A percentile compares a stretch with the other conserved stretches of the same genome.
These are phyloP conservation scores for Siniperca undulata DNA, from an alignment of 2,797 vertebrate species.

Conservation along the genomic window DNA sequence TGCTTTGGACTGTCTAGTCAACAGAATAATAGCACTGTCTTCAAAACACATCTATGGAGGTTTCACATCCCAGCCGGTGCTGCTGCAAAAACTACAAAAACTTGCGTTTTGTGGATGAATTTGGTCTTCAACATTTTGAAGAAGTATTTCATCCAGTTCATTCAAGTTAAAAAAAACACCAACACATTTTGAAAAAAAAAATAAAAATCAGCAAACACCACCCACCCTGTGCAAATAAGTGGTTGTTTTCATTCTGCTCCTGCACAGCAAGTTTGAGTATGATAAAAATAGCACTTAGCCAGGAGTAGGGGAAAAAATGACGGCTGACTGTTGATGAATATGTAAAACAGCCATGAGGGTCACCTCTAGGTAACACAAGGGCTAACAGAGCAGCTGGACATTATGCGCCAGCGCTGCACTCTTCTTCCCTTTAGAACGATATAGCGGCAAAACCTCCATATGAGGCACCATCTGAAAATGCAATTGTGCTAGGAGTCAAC, in stretches of 20 bases:
- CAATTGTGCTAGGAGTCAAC: conserved; percentile 81
- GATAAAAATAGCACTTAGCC: conserved; percentile 74
- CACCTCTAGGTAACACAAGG: conserved; percentile 80
- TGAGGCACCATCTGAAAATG: conserved; percentile 80
- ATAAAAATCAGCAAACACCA: conserved; percentile 21
- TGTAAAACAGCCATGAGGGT: conserved; percentile 77
- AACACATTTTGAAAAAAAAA: conserved; percentile 19
- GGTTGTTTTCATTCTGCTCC: conserved; percentile 50
- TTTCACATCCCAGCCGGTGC: not conserved
- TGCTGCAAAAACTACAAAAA: not conserved
- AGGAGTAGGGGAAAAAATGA: conserved; percentile 47
- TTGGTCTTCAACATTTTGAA: conserved; percentile 4
- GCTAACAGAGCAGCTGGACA: conserved; percentile 80
- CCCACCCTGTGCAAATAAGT: conserved; percentile 30
- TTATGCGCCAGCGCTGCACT: conserved; percentile 58
- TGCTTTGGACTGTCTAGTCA: conserved; percentile 18
- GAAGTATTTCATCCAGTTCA: not conserved
- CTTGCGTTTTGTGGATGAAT: not conserved
- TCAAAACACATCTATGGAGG: conserved; percentile 13
- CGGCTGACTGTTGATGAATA: conserved; percentile 77
- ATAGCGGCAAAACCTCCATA: conserved; percentile 76
- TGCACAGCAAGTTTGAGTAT: conserved; percentile 53
- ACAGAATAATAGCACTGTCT: not conserved
- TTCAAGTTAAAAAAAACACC: not conserved
- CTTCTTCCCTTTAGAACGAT: conserved; percentile 68